Conservation (phyloP, 2,113 vertebrate species). For the Notothenia rossii region DNA sequence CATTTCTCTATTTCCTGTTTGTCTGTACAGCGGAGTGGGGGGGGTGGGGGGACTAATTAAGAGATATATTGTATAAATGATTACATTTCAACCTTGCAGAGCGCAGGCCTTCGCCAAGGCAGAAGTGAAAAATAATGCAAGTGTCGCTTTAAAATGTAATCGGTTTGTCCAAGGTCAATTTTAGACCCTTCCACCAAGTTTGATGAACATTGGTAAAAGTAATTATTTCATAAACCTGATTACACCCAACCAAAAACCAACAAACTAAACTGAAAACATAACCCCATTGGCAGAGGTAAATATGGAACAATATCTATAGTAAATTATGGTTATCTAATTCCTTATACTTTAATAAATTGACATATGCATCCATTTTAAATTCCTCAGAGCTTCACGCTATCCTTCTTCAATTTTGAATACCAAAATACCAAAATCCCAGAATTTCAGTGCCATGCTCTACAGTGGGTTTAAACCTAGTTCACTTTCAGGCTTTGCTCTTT, state of each 20-base stretch:
- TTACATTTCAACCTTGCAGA: background rate
- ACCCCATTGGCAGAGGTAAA: background rate
- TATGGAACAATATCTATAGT: background rate
- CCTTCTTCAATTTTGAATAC: slow-evolving; percentile 13
- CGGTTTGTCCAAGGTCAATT: too few species aligned
- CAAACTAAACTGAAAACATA: too few species aligned
- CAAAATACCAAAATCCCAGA: background rate
- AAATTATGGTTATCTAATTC: background rate
- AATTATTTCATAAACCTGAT: too few species aligned
- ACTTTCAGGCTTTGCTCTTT: slow-evolving; percentile 26
- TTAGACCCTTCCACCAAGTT: too few species aligned
- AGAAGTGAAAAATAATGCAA: too few species aligned
- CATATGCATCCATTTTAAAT: background rate
- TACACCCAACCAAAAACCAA: too few species aligned
- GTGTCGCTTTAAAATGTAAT: too few species aligned
- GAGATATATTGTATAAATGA: background rate
- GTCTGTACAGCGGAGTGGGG: background rate
- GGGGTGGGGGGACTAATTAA: background rate
- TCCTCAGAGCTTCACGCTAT: slow-evolving; percentile 13
- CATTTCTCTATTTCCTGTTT: slow-evolving; percentile 39
- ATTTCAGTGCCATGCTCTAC: background rate
- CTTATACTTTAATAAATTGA: background rate
- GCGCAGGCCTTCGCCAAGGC: too few species aligned
- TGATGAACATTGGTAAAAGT: too few species aligned
- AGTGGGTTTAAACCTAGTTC: slow-evolving; percentile 10